Conservation (phyloP, 2,888 invertebrate species). For the Xestia xanthographa region DNA sequence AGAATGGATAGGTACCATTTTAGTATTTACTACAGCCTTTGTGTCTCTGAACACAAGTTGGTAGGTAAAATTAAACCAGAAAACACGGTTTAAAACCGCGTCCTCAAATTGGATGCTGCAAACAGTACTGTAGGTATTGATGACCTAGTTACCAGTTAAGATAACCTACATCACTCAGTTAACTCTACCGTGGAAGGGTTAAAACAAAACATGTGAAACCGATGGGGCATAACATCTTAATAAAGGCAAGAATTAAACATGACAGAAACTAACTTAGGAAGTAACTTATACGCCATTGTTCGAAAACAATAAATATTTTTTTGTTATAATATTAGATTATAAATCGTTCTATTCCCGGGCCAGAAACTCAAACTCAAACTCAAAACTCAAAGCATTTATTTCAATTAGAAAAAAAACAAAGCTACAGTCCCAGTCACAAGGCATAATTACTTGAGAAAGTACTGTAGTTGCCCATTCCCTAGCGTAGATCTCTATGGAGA, state of each 20-base stretch:
- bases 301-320: neutral
- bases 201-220: slow-evolving; percentile 13
- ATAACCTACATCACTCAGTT: slow-evolving; percentile 30
- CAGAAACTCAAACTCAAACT: too few species aligned
- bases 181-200: neutral
- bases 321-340: neutral
- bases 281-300: neutral
- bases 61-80: neutral
- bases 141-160: slow-evolving; percentile 32
- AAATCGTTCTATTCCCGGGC: neutral
- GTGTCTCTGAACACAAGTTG: neutral
- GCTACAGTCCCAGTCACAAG: too few species aligned
- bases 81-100: neutral
- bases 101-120: slow-evolving; percentile 12
- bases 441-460: too few species aligned
- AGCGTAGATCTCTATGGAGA: too few species aligned
- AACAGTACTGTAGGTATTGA: slow-evolving; percentile 5
- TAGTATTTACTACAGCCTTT: neutral
- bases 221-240: neutral
- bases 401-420: too few species aligned
- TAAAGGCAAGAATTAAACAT: neutral
- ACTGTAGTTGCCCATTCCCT: too few species aligned
- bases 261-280: neutral
- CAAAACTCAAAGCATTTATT: too few species aligned
- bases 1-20: neutral